These are phyloP conservation scores for Dallia pectoralis DNA, from an alignment of 2,797 vertebrate species.

Conservation along the genomic window DNA sequence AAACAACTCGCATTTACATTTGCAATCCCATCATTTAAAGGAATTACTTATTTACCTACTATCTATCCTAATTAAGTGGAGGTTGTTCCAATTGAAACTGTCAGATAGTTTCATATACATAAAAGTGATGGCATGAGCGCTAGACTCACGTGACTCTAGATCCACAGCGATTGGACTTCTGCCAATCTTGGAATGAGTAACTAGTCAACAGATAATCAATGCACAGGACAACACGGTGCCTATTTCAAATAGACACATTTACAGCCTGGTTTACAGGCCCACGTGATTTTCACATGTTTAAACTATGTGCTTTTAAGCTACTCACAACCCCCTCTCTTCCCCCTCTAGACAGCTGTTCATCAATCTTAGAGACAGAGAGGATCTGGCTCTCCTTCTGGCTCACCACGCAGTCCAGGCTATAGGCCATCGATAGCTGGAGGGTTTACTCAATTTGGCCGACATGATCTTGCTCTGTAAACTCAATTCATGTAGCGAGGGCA, in stretches of 20 bases:
- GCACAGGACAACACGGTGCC: too few relatives aligned
- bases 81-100: too few relatives aligned
- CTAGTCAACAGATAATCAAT: too few relatives aligned
- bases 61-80: too few relatives aligned
- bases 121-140: too few relatives aligned
- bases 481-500: background rate
- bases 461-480: background rate
- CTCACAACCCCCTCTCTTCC: background rate
- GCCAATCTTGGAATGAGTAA: too few relatives aligned
- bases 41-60: too few relatives aligned
- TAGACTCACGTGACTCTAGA: too few relatives aligned
- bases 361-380: background rate
- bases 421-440: background rate
- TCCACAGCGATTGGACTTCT: too few relatives aligned
- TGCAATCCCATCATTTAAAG: too few relatives aligned
- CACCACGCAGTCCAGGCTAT: background rate
- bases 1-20: too few relatives aligned
- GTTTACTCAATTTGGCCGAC: background rate
- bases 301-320: slow-evolving; percentile 39
- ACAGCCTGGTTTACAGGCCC: slow-evolving; percentile 59
- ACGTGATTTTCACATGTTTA: slow-evolving; percentile 44
- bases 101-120: too few relatives aligned
- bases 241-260: slow-evolving; percentile 58
- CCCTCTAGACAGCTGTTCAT: background rate
- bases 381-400: background rate